Base-by-base conservation (phyloP, 1,140 invertebrate species). In the Bombus impatiens region DNA sequence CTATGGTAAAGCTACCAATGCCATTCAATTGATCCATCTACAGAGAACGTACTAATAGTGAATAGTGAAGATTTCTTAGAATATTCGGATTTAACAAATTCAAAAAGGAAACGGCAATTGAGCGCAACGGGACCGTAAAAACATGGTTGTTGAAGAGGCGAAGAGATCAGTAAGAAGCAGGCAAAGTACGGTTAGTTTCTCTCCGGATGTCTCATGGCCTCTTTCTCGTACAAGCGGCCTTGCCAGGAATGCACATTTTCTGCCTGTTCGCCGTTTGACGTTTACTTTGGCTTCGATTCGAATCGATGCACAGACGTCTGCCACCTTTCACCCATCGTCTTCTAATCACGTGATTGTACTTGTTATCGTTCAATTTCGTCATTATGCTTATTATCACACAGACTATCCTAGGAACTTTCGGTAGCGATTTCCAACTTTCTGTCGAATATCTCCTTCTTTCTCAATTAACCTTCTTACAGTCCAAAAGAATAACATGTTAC, bases 181-280 rank as follows among this genome's bases (percentile, higher is more conserved):
- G 88, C 91, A 86, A 93, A 93, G 93, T 93, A 94, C 93, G 92
- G 93, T 93, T 94, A 94, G 93, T 94, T 94, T 94, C 94, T 93
- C 93, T 92, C 93, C 94, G 94, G 94, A 94, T 94, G 93, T 93
- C 89, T 90, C 85, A 77, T 94, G 94, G 93, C 94, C 94, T 94
- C 94, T 93, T 94, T 94, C 92, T 92, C 89, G 91, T 86, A 71
- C 88, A 76, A 91, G 90, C 93, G 94, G 93, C 94, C 94, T 94
- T 94, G 94, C 87, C 90, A 92, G 93, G 94, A 94, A 94, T 94
- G 94, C 88, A 88, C 91, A 90, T 93, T 94, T 94, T 94, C 91
- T 91, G 88, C 86, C 85, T 89, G 87, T 92, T 93, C 87, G 89
- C 82, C 87, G 84, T 90, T 86, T 91, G 89, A 78, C 87, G 84